These are phyloP conservation scores for Ormyrus rosae DNA, from an alignment of 2,888 invertebrate species.

Conservation along the genomic window DNA sequence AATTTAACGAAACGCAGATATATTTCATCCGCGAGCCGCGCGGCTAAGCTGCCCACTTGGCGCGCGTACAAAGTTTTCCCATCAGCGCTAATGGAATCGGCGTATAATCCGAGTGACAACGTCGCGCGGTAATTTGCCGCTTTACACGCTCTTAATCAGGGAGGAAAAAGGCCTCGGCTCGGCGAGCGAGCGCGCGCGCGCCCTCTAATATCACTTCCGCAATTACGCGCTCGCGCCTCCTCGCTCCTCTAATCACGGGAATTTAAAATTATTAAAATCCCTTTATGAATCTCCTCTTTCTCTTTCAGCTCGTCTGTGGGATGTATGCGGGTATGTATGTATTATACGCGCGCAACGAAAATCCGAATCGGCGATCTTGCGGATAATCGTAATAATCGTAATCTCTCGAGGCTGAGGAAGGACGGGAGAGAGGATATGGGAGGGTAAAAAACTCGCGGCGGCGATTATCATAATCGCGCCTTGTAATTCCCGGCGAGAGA, in stretches of 20 bases:
- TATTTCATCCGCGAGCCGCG: too few relatives aligned
- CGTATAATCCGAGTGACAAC: conserved; percentile 32
- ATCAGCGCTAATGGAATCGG: conserved; percentile 24
- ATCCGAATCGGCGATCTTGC: conserved; percentile 34
- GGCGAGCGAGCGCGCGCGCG: too few relatives aligned
- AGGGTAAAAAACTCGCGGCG: conserved; percentile 19
- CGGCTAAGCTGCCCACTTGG: neutral
- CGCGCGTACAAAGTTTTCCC: neutral
- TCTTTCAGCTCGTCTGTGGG: neutral
- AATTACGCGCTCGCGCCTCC: conserved; percentile 14
- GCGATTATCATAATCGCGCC: conserved; percentile 58
- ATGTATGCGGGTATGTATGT: neutral
- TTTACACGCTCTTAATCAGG: neutral
- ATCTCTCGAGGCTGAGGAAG: conserved; percentile 6
- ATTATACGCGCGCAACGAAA: neutral
- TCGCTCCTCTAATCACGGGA: conserved; percentile 18
- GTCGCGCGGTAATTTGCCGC: conserved; percentile 14
- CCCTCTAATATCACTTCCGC: conserved; percentile 24
- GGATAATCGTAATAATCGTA: conserved; percentile 53
- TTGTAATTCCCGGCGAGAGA: conserved; percentile 51
- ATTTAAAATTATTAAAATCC: conserved; percentile 49
- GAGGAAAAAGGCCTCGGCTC: neutral
- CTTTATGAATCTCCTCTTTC: neutral
- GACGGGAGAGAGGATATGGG: neutral
- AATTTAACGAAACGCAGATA: too few relatives aligned